Conservation (phyloP, 2,113 vertebrate genomes). For the Gobius niger region DNA sequence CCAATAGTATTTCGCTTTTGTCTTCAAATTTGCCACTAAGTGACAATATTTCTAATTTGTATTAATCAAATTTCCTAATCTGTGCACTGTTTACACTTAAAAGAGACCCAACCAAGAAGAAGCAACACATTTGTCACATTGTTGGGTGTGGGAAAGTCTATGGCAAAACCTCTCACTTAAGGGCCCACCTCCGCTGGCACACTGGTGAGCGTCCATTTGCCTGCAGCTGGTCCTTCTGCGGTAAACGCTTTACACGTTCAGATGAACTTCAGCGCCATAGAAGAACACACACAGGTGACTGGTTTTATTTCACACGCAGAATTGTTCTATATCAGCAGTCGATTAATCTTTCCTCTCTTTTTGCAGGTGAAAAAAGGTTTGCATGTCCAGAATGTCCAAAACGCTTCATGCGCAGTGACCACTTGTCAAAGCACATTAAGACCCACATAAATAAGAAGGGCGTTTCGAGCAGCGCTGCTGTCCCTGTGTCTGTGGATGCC, state of each 20-base stretch:
- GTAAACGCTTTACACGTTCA: constrained; percentile 92
- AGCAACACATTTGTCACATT: constrained; percentile 97
- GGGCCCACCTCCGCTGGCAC: constrained; percentile 95
- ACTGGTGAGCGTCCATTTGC: constrained; percentile 93
- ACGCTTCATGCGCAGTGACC: constrained; percentile 96
- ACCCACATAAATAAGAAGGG: constrained; percentile 93
- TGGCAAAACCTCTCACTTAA: constrained; percentile 92
- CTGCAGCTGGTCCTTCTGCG: constrained; percentile 92
- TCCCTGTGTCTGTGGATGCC: constrained; percentile 63
- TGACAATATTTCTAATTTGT: not conserved
- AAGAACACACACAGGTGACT: constrained; percentile 91
- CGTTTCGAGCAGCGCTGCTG: not conserved
- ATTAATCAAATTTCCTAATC: not conserved
- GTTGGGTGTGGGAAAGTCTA: constrained; percentile 92
- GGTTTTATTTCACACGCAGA: not conserved
- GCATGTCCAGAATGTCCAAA: constrained; percentile 90
- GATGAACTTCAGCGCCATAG: constrained; percentile 96
- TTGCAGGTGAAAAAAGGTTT: constrained; percentile 92
- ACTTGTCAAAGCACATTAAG: constrained; percentile 95
- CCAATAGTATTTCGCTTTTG: not conserved
- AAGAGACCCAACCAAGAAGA: constrained; percentile 92
- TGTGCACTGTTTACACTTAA: not conserved
- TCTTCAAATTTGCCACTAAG: not conserved
- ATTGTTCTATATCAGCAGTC: too few species aligned
- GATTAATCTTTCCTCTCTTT: not conserved